These are phyloP conservation scores for Thecophora atra DNA, from an alignment of 2,888 invertebrate genomes.

Conservation along the genomic window DNA sequence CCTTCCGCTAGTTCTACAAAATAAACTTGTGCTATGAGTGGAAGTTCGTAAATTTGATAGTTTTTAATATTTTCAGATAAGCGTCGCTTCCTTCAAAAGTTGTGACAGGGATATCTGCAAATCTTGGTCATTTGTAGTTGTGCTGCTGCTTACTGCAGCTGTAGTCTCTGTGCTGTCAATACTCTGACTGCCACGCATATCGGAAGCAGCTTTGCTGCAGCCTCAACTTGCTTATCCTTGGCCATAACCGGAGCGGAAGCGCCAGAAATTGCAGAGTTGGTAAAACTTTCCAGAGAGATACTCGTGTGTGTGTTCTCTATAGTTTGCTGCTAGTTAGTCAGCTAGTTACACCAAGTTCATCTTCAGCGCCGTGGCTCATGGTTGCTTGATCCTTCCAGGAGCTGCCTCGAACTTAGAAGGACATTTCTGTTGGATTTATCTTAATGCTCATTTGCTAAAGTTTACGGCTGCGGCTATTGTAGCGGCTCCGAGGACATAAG, in stretches of 20 bases:
- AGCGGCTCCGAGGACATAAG: not conserved
- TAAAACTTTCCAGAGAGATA: constrained; percentile 10
- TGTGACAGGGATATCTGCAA: not conserved
- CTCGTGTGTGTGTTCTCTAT: not conserved
- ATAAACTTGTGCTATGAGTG: not conserved
- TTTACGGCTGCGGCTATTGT: not conserved
- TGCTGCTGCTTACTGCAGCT: not conserved
- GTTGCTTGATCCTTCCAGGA: not conserved
- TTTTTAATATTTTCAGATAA: constrained; percentile 15
- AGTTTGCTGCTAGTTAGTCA: constrained; percentile 4
- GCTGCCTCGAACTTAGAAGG: not conserved
- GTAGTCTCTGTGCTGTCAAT: constrained; percentile 4
- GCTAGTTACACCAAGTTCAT: not conserved
- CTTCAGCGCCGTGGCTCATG: not conserved
- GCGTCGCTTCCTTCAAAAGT: constrained; percentile 3
- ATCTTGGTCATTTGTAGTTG: not conserved
- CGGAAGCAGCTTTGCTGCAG: constrained; percentile 3
- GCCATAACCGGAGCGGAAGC: not conserved
- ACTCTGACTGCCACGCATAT: constrained; percentile 5
- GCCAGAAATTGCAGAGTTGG: constrained; percentile 8
- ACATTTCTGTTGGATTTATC: constrained; percentile 8
- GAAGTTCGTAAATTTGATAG: not conserved
- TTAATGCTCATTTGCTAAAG: constrained; percentile 22
- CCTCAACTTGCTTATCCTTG: constrained; percentile 2
- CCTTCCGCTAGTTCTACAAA: not conserved